Evolutionary conservation across 2,113 vertebrate species (phyloP), one percentile per base, ranked within the genome.

Genomic region (Galemys pyrenaicus): DNA sequence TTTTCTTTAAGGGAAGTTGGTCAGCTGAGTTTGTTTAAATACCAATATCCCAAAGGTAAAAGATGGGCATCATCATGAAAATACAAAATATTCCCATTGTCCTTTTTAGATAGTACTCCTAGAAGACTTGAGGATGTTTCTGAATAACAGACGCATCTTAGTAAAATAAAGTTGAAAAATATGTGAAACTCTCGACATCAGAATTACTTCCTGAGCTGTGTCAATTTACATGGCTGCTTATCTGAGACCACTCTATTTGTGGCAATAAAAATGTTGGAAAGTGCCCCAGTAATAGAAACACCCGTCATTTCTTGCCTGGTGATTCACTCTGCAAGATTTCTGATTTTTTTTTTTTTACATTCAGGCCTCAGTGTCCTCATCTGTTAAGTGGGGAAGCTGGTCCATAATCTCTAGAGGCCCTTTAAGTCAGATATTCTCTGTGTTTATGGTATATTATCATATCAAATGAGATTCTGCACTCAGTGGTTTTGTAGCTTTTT

Each of bases 81-180:
- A 97, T 87, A 96, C 92, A 96, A 97, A 97, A 74, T 91, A 95
- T 94, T 94, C 94, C 77, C 94, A 87, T 96, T 96, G 92, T 97
- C 92, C 92, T 94, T 93, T 94, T 0, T 62, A 87, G 58, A 92
- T 91, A 94, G 92, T 96, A 93, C 93, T 97, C 77, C 70, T 83
- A 91, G 60, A 94, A 92, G 80, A 96, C 67, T 1, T 44, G 81
- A 93, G 92, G 71, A 51, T 64, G 83, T 93, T 96, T 95, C 95
- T 89, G 94, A 96, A 94, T 70, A 91, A 94, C 95, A 96, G 94
- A 96, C 96, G 93, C 83, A 2, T 93, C 95, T 97, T 95, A 79
- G 94, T 95, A 94, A 97, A 97, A 95, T 92, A 96, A 95, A 95
- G 93, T 84, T 73, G 91, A 94, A 96, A 97, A 96, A 82, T 96